Percentiles rank a stretch among this genome's conserved stretches.
Evolutionary conservation across 2,797 vertebrate species (phyloP).

Genomic region (Naso thynnoides): DNA sequence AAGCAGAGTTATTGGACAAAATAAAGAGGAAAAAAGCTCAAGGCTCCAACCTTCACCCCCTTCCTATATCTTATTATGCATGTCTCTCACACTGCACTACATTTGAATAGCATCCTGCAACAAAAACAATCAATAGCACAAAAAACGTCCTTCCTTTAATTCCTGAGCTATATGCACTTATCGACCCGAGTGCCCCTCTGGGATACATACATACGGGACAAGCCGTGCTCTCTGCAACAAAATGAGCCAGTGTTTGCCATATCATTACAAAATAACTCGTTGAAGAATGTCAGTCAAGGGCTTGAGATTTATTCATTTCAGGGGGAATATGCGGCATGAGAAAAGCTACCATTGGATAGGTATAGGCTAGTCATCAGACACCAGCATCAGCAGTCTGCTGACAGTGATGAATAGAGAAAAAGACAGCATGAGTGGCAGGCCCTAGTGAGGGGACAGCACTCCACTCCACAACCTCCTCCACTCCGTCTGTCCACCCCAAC

Average conservation of each 20-base stretch:
- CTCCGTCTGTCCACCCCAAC: constrained; percentile 69
- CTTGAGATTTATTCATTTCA: constrained; percentile 58
- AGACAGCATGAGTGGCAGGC: constrained; percentile 82
- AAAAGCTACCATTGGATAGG: constrained; percentile 62
- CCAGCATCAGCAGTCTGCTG: constrained; percentile 71
- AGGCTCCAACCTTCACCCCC: constrained; percentile 67
- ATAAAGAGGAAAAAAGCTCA: constrained; percentile 47
- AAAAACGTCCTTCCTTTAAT: constrained; percentile 70
- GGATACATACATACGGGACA: constrained; percentile 39
- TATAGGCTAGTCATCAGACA: constrained; percentile 62
- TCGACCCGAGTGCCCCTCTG: constrained; percentile 59
- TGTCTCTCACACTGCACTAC: constrained; percentile 40
- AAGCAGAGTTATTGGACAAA: constrained; percentile 53
- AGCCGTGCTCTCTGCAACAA: constrained; percentile 16
- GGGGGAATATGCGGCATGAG: constrained; percentile 60
- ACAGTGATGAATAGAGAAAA: constrained; percentile 80
- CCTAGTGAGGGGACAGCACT: constrained; percentile 63
- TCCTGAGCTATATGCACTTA: constrained; percentile 60
- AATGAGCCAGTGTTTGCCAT: constrained; percentile 45
- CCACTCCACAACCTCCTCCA: constrained; percentile 59
- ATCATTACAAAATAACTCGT: constrained; percentile 59
- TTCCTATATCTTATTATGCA: constrained; percentile 54
- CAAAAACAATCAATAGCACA: constrained; percentile 67
- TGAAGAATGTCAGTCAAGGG: constrained; percentile 51
- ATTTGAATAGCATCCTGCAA: constrained; percentile 67